Evolutionary conservation across 1,140 invertebrate species (phyloP).

Genomic region (Spodoptera frugiperda): DNA sequence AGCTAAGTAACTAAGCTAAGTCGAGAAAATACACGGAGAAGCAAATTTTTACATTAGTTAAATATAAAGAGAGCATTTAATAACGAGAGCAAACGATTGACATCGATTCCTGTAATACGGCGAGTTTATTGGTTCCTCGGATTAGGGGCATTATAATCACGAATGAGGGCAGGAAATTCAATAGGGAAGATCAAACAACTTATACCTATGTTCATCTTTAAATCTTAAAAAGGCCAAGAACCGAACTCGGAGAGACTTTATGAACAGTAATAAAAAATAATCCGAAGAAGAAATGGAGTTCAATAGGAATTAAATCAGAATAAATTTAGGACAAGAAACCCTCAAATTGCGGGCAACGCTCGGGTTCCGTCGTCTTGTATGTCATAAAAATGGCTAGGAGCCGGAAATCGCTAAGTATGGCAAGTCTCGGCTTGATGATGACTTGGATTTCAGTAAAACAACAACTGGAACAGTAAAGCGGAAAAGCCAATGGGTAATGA

Average conservation of each 20-base stretch:
- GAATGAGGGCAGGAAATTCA: slow-evolving; percentile 25
- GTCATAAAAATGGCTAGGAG: slow-evolving; percentile 34
- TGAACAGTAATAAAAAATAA: slow-evolving; percentile 31
- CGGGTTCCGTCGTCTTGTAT: slow-evolving; percentile 15
- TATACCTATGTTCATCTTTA: slow-evolving; percentile 8
- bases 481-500: slow-evolving; percentile 45
- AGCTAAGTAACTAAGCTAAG: not conserved
- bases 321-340: slow-evolving; percentile 31
- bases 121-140: not conserved
- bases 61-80: not conserved
- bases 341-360: not conserved
- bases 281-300: not conserved
- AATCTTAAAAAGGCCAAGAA: slow-evolving; percentile 12
- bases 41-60: not conserved
- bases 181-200: slow-evolving; percentile 36
- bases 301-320: slow-evolving; percentile 41
- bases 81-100: not conserved
- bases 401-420: slow-evolving; percentile 36
- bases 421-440: slow-evolving; percentile 31
- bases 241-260: slow-evolving; percentile 28
- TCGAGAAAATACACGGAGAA: not conserved
- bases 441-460: slow-evolving; percentile 35
- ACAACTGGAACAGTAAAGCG: slow-evolving; percentile 41
- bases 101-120: not conserved
- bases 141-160: slow-evolving; percentile 38